Percentiles rank a stretch among this genome's conserved stretches.
phyloP scores from a whole-genome alignment of 2,113 vertebrate genomes.

The Clarias magur region DNA sequence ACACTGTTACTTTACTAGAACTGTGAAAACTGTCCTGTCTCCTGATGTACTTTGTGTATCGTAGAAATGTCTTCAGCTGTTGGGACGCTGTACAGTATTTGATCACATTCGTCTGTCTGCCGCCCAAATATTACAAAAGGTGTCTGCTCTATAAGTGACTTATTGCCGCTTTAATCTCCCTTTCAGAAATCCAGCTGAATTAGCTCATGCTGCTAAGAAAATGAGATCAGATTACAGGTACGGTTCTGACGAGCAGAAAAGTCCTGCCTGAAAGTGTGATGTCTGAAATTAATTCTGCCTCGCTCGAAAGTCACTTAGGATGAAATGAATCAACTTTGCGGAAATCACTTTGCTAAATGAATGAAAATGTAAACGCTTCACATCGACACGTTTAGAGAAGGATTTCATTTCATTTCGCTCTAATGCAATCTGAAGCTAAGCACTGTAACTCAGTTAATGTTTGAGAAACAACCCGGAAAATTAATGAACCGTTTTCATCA shows the following conservation, averaged over 20 bases:
- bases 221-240: background rate
- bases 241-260: background rate
- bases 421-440: conserved; percentile 36
- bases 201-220: background rate
- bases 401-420: background rate
- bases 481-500: conserved; percentile 30
- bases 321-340: background rate
- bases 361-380: background rate
- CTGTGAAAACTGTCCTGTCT: background rate
- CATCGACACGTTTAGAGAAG: background rate
- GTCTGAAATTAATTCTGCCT: background rate
- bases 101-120: background rate
- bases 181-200: background rate
- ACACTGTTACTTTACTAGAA: background rate
- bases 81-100: background rate
- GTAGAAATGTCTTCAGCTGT: background rate
- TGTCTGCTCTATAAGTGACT: background rate
- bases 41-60: background rate
- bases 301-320: background rate
- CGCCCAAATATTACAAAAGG: background rate
- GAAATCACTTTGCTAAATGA: background rate
- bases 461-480: conserved; percentile 37
- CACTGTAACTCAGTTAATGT: conserved; percentile 33
- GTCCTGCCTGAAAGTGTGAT: background rate
- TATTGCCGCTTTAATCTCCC: background rate